phyloP scores from a whole-genome alignment of 2,888 invertebrate species.

The Diogma glabrata region DNA sequence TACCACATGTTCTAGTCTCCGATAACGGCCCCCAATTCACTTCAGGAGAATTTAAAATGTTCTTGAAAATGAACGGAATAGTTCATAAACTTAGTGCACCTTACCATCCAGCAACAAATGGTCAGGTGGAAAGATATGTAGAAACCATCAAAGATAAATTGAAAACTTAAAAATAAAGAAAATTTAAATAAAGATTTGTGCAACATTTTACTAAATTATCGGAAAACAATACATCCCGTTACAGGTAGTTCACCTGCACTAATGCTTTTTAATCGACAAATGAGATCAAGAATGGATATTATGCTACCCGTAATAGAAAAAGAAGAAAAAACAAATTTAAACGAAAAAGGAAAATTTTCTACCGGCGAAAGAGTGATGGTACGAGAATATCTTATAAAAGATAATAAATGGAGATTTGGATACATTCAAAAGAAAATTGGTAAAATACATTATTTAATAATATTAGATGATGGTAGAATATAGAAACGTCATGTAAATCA shows the following conservation, averaged over 20 bases:
- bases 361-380: conserved; percentile 13
- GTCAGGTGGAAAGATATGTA: conserved; percentile 22
- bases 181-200: too few species aligned
- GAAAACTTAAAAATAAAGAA: conserved; percentile 8
- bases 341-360: too few species aligned
- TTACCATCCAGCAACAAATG: conserved; percentile 20
- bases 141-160: conserved; percentile 20
- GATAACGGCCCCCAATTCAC: conserved; percentile 18
- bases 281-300: conserved; percentile 18
- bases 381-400: conserved; percentile 9
- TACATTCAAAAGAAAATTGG: conserved; percentile 16
- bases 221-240: conserved; percentile 14
- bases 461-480: conserved; percentile 18
- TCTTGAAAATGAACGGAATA: conserved; percentile 16
- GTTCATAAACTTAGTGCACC: conserved; percentile 19
- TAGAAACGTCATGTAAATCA: too few species aligned
- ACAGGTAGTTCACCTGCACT: conserved; percentile 19
- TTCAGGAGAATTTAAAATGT: conserved; percentile 16
- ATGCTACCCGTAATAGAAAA: conserved; percentile 9
- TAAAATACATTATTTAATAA: conserved; percentile 18
- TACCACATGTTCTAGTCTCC: conserved; percentile 15
- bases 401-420: conserved; percentile 20
- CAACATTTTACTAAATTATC: conserved; percentile 16
- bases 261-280: conserved; percentile 18
- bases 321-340: not conserved